A percentile compares a stretch with the other conserved stretches of the same genome.
Evolutionary conservation across 2,797 vertebrate genomes (phyloP).

Genomic region (Fistularia tabacaria): DNA sequence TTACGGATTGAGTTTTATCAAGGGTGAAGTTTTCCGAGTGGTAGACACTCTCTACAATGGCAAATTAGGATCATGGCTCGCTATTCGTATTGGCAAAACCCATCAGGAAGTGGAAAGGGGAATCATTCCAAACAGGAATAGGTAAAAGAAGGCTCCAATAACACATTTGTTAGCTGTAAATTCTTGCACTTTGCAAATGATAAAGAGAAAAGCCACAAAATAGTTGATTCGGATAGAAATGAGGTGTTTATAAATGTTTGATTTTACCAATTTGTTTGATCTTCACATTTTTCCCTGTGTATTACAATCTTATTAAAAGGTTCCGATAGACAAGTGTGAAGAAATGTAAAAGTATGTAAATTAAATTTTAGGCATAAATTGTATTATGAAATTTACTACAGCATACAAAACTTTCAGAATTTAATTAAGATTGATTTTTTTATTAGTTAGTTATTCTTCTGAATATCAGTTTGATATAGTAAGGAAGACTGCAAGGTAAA

Average conservation of each 20-base stretch:
- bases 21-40: slow-evolving; percentile 96
- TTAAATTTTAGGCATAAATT: no score
- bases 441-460: no score
- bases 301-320: no score
- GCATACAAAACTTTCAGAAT: no score
- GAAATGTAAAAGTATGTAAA: no score
- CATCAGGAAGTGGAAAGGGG: slow-evolving; percentile 98
- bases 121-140: slow-evolving; percentile 99
- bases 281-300: no score
- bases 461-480: no score
- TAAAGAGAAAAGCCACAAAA: not conserved
- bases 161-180: slow-evolving; percentile 5
- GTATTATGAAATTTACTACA: no score
- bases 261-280: not conserved
- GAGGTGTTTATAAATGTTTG: not conserved
- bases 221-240: not conserved
- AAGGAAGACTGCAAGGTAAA: no score
- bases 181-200: slow-evolving; percentile 25
- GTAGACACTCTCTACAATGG: slow-evolving; percentile 98
- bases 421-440: no score
- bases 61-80: slow-evolving; percentile 96
- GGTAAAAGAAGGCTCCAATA: slow-evolving; percentile 68
- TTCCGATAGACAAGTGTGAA: no score
- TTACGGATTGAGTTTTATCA: slow-evolving; percentile 96
- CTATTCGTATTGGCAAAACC: slow-evolving; percentile 97